A percentile compares a stretch with the other conserved stretches of the same genome.
phyloP scores from a whole-genome alignment of 2,888 invertebrate genomes.

The Agrochola macilenta region DNA sequence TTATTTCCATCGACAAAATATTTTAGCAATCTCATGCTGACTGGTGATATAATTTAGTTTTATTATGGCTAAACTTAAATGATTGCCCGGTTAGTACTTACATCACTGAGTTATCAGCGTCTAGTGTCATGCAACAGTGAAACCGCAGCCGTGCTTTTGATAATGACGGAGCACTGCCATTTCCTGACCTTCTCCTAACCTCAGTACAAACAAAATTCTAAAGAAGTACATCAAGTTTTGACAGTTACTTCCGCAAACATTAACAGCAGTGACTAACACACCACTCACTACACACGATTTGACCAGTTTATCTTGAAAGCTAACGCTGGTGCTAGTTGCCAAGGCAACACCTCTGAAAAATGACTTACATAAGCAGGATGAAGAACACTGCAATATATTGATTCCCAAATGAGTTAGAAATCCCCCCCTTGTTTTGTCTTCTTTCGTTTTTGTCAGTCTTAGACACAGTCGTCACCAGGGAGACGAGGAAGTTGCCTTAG shows the following conservation, averaged over 20 bases:
- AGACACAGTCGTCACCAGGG: slow-evolving; percentile 8
- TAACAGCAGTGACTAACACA: slow-evolving; percentile 36
- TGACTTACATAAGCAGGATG: no score
- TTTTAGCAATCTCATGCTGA: neutral
- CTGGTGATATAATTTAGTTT: neutral
- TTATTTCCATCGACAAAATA: neutral
- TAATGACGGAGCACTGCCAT: slow-evolving; percentile 32
- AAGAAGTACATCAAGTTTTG: slow-evolving; percentile 46
- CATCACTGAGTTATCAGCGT: neutral
- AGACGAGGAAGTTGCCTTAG: neutral
- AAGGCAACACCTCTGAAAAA: slow-evolving; percentile 10
- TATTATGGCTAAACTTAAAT: slow-evolving; percentile 1
- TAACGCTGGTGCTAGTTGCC: slow-evolving; percentile 2
- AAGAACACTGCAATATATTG: neutral
- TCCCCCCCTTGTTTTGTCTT: neutral
- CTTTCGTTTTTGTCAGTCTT: neutral
- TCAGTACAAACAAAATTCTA: slow-evolving; percentile 35
- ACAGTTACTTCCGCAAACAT: slow-evolving; percentile 57
- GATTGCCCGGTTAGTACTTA: slow-evolving; percentile 3
- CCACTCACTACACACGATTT: neutral
- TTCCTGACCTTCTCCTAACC: slow-evolving; percentile 45
- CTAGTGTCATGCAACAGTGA: slow-evolving; percentile 16
- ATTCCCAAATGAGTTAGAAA: neutral
- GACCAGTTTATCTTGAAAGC: slow-evolving; percentile 18
- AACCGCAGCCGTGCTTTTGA: slow-evolving; percentile 10